phyloP scores from a whole-genome alignment of 2,113 vertebrate species.

The Solea senegalensis region DNA sequence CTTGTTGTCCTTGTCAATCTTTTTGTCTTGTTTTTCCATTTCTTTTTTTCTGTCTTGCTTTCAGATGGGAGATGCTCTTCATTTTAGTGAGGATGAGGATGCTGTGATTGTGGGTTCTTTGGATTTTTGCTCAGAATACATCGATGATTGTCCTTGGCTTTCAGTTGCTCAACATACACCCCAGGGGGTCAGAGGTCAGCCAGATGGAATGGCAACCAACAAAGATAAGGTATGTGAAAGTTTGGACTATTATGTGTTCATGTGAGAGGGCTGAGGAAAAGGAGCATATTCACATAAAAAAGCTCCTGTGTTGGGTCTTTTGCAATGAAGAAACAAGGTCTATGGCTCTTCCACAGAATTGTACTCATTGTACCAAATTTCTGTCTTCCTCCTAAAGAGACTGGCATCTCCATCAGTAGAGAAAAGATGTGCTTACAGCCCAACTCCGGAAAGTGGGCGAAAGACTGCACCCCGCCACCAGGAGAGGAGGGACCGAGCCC shows the following conservation, averaged over 20 bases:
- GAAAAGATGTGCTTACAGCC: conserved; percentile 42
- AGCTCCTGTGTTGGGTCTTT: neutral
- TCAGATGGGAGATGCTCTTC: conserved; percentile 71
- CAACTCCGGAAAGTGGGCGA: conserved; percentile 49
- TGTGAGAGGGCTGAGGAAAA: neutral
- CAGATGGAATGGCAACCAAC: conserved; percentile 22
- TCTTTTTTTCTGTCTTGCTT: neutral
- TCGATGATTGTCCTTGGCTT: conserved; percentile 70
- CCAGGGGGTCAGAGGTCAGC: conserved; percentile 52
- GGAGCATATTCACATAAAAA: neutral
- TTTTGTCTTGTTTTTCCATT: neutral
- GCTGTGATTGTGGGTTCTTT: conserved; percentile 67
- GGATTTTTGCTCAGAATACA: conserved; percentile 73
- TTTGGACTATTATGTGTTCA: neutral
- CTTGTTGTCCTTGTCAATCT: neutral
- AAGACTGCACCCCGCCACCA: conserved; percentile 20
- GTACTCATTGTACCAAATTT: neutral
- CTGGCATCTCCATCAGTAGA: conserved; percentile 45
- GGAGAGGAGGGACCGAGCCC: conserved; percentile 63
- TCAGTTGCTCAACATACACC: conserved; percentile 34
- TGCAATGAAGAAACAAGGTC: neutral
- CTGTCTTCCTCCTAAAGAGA: conserved; percentile 49
- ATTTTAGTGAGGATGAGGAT: conserved; percentile 70
- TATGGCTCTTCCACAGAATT: neutral
- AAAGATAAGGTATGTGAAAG: conserved; percentile 47